Conservation (phyloP, 2,888 invertebrate genomes). For the Syrphus vitripennis region DNA sequence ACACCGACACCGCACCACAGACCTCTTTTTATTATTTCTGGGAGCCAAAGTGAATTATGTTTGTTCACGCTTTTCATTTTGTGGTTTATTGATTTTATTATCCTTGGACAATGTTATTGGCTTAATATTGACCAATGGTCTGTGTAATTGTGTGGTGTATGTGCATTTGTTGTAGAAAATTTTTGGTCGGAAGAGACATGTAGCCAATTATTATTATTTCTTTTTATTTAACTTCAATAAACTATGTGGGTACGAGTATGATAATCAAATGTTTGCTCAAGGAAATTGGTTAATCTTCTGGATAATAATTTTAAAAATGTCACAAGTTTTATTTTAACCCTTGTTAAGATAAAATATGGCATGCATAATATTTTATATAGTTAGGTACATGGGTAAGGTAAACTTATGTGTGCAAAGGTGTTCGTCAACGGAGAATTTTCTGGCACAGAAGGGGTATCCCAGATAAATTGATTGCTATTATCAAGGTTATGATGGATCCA, state of each 20-base stretch:
- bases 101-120: constrained; percentile 24
- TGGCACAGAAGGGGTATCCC: too few relatives aligned
- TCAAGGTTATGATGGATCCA: too few relatives aligned
- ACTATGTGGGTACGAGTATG: too few relatives aligned
- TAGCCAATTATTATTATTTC: not conserved
- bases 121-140: constrained; percentile 2
- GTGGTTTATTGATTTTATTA: constrained; percentile 59
- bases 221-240: not conserved
- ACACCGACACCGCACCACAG: not conserved
- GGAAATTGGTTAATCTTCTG: not conserved
- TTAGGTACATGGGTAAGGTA: too few relatives aligned
- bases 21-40: not conserved
- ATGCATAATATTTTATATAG: too few relatives aligned
- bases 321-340: too few relatives aligned
- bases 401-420: too few relatives aligned
- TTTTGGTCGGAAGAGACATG: not conserved
- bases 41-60: constrained; percentile 34
- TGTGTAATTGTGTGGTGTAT: constrained; percentile 7
- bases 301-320: not conserved
- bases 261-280: not conserved
- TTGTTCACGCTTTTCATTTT: constrained; percentile 46
- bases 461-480: too few relatives aligned
- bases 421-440: too few relatives aligned
- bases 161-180: not conserved
- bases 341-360: too few relatives aligned